These are phyloP conservation scores for Bhutanitis thaidina DNA, from an alignment of 2,888 invertebrate genomes.

Conservation along the genomic window DNA sequence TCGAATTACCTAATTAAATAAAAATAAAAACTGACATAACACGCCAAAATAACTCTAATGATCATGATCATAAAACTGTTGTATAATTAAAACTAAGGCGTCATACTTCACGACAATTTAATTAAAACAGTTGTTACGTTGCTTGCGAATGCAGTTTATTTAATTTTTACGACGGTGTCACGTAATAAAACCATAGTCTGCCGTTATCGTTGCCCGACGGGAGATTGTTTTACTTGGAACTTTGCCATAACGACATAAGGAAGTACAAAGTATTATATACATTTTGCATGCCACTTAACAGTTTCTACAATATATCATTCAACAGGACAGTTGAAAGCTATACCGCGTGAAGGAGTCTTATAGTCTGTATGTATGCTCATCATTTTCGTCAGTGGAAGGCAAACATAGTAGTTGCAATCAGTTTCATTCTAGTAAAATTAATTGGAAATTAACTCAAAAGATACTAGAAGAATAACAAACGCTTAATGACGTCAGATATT, in stretches of 20 bases:
- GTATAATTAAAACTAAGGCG: too few species aligned
- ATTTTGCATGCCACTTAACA: slow-evolving; percentile 78
- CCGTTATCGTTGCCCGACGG: slow-evolving; percentile 61
- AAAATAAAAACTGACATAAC: too few species aligned
- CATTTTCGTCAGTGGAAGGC: neutral
- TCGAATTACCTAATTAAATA: too few species aligned
- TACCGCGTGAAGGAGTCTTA: slow-evolving; percentile 34
- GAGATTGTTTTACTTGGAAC: slow-evolving; percentile 77
- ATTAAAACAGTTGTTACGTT: slow-evolving; percentile 20
- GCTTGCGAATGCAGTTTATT: slow-evolving; percentile 44
- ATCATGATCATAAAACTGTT: too few species aligned
- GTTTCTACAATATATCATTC: slow-evolving; percentile 62
- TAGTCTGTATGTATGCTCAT: neutral
- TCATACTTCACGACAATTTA: slow-evolving; percentile 12
- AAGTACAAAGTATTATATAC: slow-evolving; percentile 75
- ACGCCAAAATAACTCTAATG: too few species aligned
- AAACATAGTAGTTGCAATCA: too few species aligned
- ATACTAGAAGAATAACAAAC: too few species aligned
- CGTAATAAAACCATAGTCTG: slow-evolving; percentile 62
- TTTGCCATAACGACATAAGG: slow-evolving; percentile 73
- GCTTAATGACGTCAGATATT: too few species aligned
- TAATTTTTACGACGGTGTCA: slow-evolving; percentile 58
- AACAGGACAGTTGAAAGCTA: slow-evolving; percentile 48
- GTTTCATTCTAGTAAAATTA: too few species aligned
- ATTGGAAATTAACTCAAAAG: too few species aligned